Base-by-base conservation (phyloP, 1,140 invertebrate genomes). In the Scaptomyza pallida region DNA sequence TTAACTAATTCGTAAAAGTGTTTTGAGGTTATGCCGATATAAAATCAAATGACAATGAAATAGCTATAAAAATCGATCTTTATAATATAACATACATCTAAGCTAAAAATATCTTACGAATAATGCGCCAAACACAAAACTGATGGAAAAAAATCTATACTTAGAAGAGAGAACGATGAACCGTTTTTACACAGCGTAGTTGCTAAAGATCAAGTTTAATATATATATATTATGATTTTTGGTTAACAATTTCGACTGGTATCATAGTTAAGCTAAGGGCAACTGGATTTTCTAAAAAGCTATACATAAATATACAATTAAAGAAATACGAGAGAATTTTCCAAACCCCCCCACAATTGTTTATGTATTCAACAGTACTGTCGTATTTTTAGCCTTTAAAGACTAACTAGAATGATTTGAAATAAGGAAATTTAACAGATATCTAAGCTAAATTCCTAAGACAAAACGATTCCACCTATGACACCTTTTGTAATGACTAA, bases 401-500 rank as follows among this genome's bases (percentile, higher is more conserved):
- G 80, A 86, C 81, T 86, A 88, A 83, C 40, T 72, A 70, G 55
- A 88, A 88, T 86, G 82, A 86, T 86, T 86, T 86, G 82, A 86
- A 86, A 86, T 86, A 86, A 86, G 82, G 60, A 86, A 67, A 67
- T 61, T 75, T 75, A 74, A 74, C 70, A 81, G 78, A 78, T 88
- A 86, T 88, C 82, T 86, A 86, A 86, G 82, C 82, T 86, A 86
- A 86, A 86, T 82, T 86, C 82, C 82, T 86, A 86, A 86, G 82
- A 86, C 82, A 86, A 88, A 86, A 86, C 82, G 82, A 86, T 86
- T 86, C 82, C 82, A 86, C 82, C 82, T 86, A 88, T 88, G 78
- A 86, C 71, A 86, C 82, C 82, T 88, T 86, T 86, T 86, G 82
- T 86, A 86, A 83, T 61, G 78, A 88, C 74, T 82, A 86, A 85